These are phyloP conservation scores for Crypturellus undulatus DNA, from an alignment of 2,113 vertebrate species.

Conservation along the genomic window DNA sequence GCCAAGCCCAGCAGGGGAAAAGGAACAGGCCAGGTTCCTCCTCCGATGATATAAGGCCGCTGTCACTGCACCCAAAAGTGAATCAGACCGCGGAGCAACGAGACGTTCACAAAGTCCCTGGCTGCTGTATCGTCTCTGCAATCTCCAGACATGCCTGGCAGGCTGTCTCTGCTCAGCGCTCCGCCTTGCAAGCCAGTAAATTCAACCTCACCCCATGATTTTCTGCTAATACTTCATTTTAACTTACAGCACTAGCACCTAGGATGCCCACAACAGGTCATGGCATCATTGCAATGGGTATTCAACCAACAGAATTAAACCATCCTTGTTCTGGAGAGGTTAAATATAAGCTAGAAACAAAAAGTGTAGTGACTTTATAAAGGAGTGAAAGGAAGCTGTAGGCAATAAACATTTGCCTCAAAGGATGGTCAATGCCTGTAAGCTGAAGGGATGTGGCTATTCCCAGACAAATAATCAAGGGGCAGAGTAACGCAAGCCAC, in stretches of 20 bases:
- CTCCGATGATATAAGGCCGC: rapidly evolving
- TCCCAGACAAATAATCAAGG: background rate
- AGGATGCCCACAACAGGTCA: background rate
- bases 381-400: background rate
- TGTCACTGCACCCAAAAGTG: background rate
- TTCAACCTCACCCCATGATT: rapidly evolving
- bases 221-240: background rate
- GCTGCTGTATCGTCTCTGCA: rapidly evolving
- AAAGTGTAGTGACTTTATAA: conserved; percentile 46
- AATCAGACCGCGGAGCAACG: rapidly evolving
- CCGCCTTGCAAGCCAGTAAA: rapidly evolving
- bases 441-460: background rate
- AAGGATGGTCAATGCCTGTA: background rate
- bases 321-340: conserved; percentile 24
- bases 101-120: rapidly evolving
- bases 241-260: background rate
- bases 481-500: background rate
- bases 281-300: background rate
- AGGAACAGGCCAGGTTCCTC: background rate
- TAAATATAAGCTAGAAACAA: conserved; percentile 38
- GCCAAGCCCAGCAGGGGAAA: background rate
- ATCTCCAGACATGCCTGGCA: background rate
- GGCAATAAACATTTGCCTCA: background rate
- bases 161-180: rapidly evolving
- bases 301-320: conserved; percentile 12